phyloP scores from a whole-genome alignment of 2,797 vertebrate species.

The Prionace glauca region DNA sequence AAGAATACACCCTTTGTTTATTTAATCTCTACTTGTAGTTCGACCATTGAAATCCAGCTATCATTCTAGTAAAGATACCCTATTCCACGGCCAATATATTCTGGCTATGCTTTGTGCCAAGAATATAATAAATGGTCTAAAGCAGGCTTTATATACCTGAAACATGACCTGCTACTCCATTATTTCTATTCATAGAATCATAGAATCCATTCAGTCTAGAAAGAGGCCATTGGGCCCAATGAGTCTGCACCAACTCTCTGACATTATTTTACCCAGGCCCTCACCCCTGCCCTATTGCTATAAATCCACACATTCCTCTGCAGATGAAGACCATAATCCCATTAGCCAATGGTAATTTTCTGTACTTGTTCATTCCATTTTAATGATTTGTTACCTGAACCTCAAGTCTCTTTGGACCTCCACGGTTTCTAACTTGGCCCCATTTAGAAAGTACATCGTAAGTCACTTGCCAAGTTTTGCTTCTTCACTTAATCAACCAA shows the following conservation, averaged over 20 bases:
- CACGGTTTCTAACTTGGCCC: background rate
- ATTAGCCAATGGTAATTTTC: background rate
- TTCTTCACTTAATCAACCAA: background rate
- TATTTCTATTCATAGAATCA: too few species aligned
- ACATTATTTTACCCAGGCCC: too few species aligned
- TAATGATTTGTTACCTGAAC: background rate
- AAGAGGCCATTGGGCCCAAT: too few species aligned
- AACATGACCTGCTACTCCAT: too few species aligned
- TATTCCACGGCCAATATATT: background rate
- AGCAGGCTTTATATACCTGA: background rate
- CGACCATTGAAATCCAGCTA: background rate
- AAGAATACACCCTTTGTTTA: background rate
- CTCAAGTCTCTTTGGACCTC: too few species aligned
- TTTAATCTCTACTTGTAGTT: background rate
- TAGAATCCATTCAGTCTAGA: too few species aligned
- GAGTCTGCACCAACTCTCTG: too few species aligned
- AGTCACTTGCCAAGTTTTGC: background rate
- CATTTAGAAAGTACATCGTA: background rate
- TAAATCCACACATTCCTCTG: too few species aligned
- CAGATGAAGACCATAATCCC: too few species aligned
- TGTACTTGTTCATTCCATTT: too few species aligned
- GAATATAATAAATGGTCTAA: background rate
- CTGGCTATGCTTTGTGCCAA: too few species aligned
- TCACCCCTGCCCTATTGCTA: too few species aligned
- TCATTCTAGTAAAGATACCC: background rate